A percentile compares a stretch with the other conserved stretches of the same genome.
phyloP scores from a whole-genome alignment of 2,888 invertebrate species.

The Trissoscelio sp. region DNA sequence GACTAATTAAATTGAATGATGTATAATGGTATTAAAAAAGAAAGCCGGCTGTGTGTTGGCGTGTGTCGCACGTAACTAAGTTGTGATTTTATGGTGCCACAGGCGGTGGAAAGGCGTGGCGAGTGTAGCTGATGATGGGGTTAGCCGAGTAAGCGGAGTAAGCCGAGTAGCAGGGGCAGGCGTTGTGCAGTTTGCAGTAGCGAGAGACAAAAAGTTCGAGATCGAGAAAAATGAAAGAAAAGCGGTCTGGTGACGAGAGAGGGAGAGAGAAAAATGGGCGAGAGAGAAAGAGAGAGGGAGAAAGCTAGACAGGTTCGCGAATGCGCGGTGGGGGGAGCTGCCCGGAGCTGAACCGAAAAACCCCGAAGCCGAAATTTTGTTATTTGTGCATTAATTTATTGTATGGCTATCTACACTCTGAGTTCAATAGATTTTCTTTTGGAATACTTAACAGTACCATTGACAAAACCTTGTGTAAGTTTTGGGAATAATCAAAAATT shows the following conservation, averaged over 20 bases:
- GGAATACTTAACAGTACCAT: no score
- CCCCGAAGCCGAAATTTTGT: no score
- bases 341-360: no score
- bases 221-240: conserved; percentile 73
- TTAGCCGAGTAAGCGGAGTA: conserved; percentile 82
- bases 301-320: conserved; percentile 44
- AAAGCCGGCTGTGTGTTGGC: conserved; percentile 75
- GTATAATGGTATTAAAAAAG: conserved; percentile 41
- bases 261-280: no score
- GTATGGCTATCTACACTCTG: no score
- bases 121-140: conserved; percentile 83
- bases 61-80: conserved; percentile 79
- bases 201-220: conserved; percentile 78
- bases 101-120: conserved; percentile 83
- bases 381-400: no score
- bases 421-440: no score
- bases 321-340: conserved; percentile 35
- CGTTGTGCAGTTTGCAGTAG: conserved; percentile 82
- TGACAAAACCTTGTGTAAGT: no score
- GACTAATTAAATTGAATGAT: no score
- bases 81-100: conserved; percentile 84
- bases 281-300: conserved; percentile 47
- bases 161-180: conserved; percentile 82
- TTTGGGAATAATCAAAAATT: no score
- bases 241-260: conserved; percentile 67